Evolutionary conservation across 2,113 vertebrate genomes (phyloP), one percentile per base, ranked within the genome.

Genomic region (Bos indicus): DNA sequence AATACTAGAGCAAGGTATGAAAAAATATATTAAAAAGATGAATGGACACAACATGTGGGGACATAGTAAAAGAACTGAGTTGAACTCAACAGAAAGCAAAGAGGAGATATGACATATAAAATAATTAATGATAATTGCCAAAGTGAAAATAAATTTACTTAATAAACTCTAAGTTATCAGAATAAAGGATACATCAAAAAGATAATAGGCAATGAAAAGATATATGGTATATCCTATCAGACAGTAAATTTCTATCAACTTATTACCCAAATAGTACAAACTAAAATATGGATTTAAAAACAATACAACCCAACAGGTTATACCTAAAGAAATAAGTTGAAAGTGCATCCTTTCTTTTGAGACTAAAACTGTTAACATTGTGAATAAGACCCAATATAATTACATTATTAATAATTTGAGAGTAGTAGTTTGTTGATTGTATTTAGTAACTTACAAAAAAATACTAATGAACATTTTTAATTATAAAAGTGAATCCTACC

Each of bases 1-100:
- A 90, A 84, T 94, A 57, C 80, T 60, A 94, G 30, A 52, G 40
- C 16, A 26, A 95, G 51, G 19, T 60, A 60, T 11, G 83, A 74
- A 92, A 85, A 92, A 78, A 92, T 19, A 36, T 94, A 88, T 64
- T 95, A 94, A 90, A 96, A 82, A 88, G n/a, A 94, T 77, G 40
- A 43, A 43, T 77, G 25, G 21, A 71, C 7, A 94, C 3, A 54
- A 80, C 36, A 85, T 25, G 90, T 12, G 25, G 17, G 14, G 17
- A 86, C 33, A 94, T 4, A 82, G 23, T 93, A 71, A 90, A 91
- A 95, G 83, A 56, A 78, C 0, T 57, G 67, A 89, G n/a, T 64
- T 60, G 71, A 96, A 87, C 36, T 56, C 83, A 96, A 93, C 0
- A 85, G 57, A 92, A 92, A 64, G 21, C 19, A 62, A 96, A 95